Evolutionary conservation across 2,888 invertebrate species (phyloP).

Genomic region (Diaprepes abbreviatus): DNA sequence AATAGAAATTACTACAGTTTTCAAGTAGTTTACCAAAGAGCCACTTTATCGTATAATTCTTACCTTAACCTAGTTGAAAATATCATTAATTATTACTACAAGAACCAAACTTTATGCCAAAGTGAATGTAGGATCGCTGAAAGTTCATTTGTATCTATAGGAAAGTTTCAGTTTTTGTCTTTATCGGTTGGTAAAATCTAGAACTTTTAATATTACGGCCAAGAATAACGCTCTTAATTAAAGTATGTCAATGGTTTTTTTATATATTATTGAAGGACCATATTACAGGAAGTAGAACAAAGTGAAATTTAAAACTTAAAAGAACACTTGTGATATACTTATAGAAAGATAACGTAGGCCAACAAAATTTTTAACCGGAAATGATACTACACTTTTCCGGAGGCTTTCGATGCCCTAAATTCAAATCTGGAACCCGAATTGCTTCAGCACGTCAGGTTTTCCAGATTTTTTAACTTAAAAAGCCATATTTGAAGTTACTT

Average conservation of each 20-base stretch:
- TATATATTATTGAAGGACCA: neutral
- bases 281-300: neutral
- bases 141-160: constrained; percentile 19
- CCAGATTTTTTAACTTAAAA: too few species aligned
- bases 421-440: too few species aligned
- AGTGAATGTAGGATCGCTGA: constrained; percentile 35
- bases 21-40: constrained; percentile 19
- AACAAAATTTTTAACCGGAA: too few species aligned
- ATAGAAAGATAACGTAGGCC: too few species aligned
- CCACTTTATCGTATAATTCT: constrained; percentile 22
- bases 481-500: too few species aligned
- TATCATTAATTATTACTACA: constrained; percentile 40
- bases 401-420: too few species aligned
- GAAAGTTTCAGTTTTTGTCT: constrained; percentile 28
- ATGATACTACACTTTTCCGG: too few species aligned
- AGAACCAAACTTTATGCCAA: constrained; percentile 33
- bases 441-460: too few species aligned
- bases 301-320: neutral
- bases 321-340: too few species aligned
- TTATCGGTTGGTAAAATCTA: constrained; percentile 2
- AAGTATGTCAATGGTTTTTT: constrained; percentile 14
- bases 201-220: constrained; percentile 26
- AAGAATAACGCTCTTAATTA: constrained; percentile 3
- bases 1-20: constrained; percentile 12
- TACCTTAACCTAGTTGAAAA: constrained; percentile 45